phyloP scores from a whole-genome alignment of 2,888 invertebrate genomes.

The Artemia sp. region DNA sequence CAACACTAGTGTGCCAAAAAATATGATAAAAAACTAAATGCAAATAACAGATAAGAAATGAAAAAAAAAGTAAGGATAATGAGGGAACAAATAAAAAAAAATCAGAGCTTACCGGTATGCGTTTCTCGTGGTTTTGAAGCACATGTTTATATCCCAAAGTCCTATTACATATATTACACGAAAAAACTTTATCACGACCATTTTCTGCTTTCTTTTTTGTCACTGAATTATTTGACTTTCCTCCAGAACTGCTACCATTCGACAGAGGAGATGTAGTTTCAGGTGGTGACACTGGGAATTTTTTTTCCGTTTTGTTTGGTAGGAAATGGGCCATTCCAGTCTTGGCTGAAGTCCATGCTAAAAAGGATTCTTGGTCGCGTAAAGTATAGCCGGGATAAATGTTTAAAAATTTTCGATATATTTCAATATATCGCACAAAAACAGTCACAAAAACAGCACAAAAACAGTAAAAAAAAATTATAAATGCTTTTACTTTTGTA shows the following conservation, averaged over 20 bases:
- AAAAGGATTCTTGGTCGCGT: slow-evolving; percentile 8
- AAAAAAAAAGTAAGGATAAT: neutral
- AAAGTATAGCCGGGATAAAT: neutral
- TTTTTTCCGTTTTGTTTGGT: neutral
- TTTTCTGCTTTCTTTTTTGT: slow-evolving; percentile 7
- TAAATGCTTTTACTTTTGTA: too few species aligned
- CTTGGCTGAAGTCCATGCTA: neutral
- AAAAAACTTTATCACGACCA: slow-evolving; percentile 59
- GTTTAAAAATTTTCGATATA: too few species aligned
- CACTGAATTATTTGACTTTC: slow-evolving; percentile 27
- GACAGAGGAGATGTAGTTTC: slow-evolving; percentile 23
- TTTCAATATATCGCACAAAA: too few species aligned
- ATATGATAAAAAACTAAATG: neutral
- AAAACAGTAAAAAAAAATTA: too few species aligned
- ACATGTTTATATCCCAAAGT: slow-evolving; percentile 89
- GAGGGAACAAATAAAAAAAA: neutral
- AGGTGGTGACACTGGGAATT: slow-evolving; percentile 19
- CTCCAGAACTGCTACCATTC: slow-evolving; percentile 31
- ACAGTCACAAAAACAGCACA: too few species aligned
- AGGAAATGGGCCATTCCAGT: neutral
- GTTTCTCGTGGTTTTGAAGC: slow-evolving; percentile 79
- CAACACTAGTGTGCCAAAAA: too few species aligned
- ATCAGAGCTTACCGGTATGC: slow-evolving; percentile 46
- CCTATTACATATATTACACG: slow-evolving; percentile 68
- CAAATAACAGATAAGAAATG: neutral